These are phyloP conservation scores for Macrobrachium nipponense DNA, from an alignment of 1,140 invertebrate genomes.

Conservation along the genomic window DNA sequence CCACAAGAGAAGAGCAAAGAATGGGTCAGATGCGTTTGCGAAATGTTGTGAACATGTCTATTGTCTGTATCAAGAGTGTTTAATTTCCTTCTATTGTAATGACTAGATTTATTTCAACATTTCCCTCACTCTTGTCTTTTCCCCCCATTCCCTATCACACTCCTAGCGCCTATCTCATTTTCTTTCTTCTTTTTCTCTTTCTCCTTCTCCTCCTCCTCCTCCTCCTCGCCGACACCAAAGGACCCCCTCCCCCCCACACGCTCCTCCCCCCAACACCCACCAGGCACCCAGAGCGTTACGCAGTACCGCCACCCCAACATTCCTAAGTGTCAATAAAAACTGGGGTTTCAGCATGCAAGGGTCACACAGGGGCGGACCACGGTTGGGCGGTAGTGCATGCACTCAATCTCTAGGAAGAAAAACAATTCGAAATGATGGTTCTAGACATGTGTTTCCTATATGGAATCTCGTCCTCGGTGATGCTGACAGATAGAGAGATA, in stretches of 20 bases:
- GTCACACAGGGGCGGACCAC: slow-evolving; percentile 6
- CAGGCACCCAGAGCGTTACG: not conserved
- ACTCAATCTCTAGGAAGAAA: slow-evolving; percentile 4
- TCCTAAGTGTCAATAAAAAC: not conserved
- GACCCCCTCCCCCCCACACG: not conserved
- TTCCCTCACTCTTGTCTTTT: not conserved
- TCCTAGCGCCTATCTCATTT: not conserved
- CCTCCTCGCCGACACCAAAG: not conserved
- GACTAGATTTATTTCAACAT: not conserved
- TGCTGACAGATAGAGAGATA: not conserved
- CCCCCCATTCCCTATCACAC: not conserved
- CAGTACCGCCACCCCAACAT: not conserved
- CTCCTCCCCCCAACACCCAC: not conserved
- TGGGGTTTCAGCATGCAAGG: slow-evolving; percentile 9
- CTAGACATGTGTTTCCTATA: slow-evolving; percentile 31
- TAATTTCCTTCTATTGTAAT: not conserved
- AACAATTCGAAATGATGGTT: slow-evolving; percentile 44
- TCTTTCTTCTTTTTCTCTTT: not conserved
- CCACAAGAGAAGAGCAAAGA: no score
- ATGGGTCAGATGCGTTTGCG: not conserved
- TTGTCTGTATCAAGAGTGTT: slow-evolving; percentile 1
- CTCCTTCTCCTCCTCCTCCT: not conserved
- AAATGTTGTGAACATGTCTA: slow-evolving; percentile 5
- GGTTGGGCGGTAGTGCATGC: not conserved
- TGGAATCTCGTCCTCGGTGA: slow-evolving; percentile 25